These are phyloP conservation scores for Trichonephila inaurata DNA, from an alignment of 1,140 invertebrate species.

Conservation along the genomic window DNA sequence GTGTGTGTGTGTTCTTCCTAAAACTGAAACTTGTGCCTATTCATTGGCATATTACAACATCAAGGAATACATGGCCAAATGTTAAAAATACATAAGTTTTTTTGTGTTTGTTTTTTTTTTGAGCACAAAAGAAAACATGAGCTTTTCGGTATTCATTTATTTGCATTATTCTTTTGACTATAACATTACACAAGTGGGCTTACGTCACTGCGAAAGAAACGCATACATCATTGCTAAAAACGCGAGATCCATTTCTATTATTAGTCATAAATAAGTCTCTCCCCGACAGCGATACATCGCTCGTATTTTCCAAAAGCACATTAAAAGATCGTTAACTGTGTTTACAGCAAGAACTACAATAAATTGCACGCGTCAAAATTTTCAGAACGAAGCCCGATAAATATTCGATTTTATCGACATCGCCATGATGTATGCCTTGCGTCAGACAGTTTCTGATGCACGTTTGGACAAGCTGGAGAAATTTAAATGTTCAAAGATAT, in stretches of 20 bases:
- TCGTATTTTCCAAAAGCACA: background rate
- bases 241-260: background rate
- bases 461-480: background rate
- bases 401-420: background rate
- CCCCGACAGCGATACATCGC: background rate
- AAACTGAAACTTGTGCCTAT: too few relatives aligned
- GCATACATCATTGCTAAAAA: background rate
- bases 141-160: too few relatives aligned
- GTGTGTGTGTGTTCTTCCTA: too few relatives aligned
- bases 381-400: background rate
- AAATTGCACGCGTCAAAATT: background rate
- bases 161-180: too few relatives aligned
- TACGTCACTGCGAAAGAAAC: background rate
- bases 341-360: constrained; percentile 11
- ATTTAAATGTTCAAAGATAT: background rate
- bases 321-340: constrained; percentile 31
- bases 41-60: too few relatives aligned
- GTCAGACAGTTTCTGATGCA: background rate
- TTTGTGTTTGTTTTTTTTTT: too few relatives aligned
- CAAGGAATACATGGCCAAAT: too few relatives aligned
- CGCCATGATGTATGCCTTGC: background rate
- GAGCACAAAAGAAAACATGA: too few relatives aligned
- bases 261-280: background rate
- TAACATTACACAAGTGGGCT: too few relatives aligned
- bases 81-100: too few relatives aligned